A percentile compares a stretch with the other conserved stretches of the same genome.
Evolutionary conservation across 1,140 invertebrate genomes (phyloP).

Genomic region (Drosophila navojoa): DNA sequence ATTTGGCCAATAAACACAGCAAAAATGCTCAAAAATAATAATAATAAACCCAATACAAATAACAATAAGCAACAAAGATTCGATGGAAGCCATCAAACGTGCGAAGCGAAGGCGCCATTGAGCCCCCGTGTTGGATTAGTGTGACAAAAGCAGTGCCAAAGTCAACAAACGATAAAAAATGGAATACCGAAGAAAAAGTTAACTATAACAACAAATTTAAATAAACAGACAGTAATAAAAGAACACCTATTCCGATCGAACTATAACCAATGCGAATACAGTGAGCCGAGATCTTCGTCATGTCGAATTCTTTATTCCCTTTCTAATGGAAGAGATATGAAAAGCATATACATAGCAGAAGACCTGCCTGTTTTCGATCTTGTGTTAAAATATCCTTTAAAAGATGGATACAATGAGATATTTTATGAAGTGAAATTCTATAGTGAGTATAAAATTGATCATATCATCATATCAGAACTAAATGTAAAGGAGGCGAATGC

Average conservation of each 20-base stretch:
- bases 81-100: constrained; percentile 48
- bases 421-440: too few relatives aligned
- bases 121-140: constrained; percentile 44
- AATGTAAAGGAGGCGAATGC: too few relatives aligned
- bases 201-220: constrained; percentile 4
- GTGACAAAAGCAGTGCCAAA: constrained; percentile 18
- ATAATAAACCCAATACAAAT: constrained; percentile 12
- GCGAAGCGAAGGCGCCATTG: constrained; percentile 53
- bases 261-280: constrained; percentile 7
- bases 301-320: too few relatives aligned
- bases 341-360: too few relatives aligned
- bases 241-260: constrained; percentile 40
- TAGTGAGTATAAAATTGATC: too few relatives aligned
- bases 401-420: too few relatives aligned
- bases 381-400: too few relatives aligned
- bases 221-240: constrained; percentile 50
- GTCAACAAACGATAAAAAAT: constrained; percentile 39
- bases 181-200: not conserved
- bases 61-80: constrained; percentile 58
- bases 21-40: constrained; percentile 3
- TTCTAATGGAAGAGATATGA: too few relatives aligned
- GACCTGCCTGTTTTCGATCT: too few relatives aligned
- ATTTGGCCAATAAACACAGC: constrained; percentile 77
- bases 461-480: too few relatives aligned
- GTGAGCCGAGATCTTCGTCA: too few relatives aligned